These are phyloP conservation scores for Hymenochirus boettgeri DNA, from an alignment of 2,113 vertebrate species.

Conservation along the genomic window DNA sequence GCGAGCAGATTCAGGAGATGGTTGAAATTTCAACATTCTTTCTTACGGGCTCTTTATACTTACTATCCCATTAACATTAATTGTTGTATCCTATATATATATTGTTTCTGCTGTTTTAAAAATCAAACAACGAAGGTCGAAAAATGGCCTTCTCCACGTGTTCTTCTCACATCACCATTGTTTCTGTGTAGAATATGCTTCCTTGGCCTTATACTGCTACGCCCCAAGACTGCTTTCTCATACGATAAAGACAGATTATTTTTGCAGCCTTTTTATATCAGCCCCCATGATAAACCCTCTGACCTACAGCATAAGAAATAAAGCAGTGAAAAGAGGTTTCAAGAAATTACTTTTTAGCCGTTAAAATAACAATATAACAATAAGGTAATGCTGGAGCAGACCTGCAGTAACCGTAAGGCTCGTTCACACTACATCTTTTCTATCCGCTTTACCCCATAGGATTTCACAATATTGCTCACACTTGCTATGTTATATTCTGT, in stretches of 20 bases:
- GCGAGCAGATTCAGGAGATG: neutral
- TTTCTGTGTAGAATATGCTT: slow-evolving; percentile 15
- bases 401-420: too few species aligned
- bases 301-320: slow-evolving; percentile 19
- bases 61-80: slow-evolving; percentile 18
- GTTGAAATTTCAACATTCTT: neutral
- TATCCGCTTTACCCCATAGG: too few species aligned
- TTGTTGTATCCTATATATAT: slow-evolving; percentile 25
- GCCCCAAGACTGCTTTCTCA: neutral
- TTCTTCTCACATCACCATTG: slow-evolving; percentile 20
- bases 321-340: slow-evolving; percentile 20
- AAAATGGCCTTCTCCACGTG: slow-evolving; percentile 37
- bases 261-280: neutral
- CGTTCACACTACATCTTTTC: too few species aligned
- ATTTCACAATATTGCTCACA: too few species aligned
- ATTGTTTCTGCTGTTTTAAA: slow-evolving; percentile 33
- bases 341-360: neutral
- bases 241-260: slow-evolving; percentile 15
- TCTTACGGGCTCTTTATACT: slow-evolving; percentile 10
- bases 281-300: slow-evolving; percentile 24
- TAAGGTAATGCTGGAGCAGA: too few species aligned
- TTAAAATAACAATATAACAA: too few species aligned
- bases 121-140: slow-evolving; percentile 37
- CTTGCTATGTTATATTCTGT: too few species aligned
- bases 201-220: slow-evolving; percentile 4